Evolutionary conservation across 2,797 vertebrate species (phyloP).

Genomic region (Oreonectes daqikongensis): DNA sequence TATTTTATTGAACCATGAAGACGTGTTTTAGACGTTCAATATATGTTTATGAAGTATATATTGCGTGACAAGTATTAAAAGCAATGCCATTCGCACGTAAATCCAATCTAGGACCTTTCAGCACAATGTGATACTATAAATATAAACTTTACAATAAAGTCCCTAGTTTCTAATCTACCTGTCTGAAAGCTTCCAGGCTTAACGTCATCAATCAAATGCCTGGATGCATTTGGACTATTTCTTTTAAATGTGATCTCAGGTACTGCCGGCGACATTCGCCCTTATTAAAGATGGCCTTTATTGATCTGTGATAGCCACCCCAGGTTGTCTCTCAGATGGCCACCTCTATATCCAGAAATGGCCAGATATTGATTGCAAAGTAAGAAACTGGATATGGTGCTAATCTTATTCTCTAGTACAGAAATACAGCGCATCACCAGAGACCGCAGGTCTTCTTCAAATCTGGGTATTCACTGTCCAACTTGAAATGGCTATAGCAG

Average conservation of each 20-base stretch:
- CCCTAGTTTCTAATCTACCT: conserved; percentile 21
- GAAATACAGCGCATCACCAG: conserved; percentile 8
- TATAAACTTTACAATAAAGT: background rate
- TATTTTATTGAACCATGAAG: no score
- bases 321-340: conserved; percentile 48
- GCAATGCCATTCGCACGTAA: background rate
- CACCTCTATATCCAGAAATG: conserved; percentile 55
- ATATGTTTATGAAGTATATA: background rate
- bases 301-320: conserved; percentile 53
- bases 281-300: conserved; percentile 59
- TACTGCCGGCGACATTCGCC: conserved; percentile 47
- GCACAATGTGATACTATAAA: background rate
- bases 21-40: no score
- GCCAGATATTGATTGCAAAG: conserved; percentile 54
- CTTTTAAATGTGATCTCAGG: conserved; percentile 51
- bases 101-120: background rate
- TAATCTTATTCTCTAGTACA: conserved; percentile 3
- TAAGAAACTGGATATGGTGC: conserved; percentile 47
- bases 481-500: background rate
- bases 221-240: conserved; percentile 44
- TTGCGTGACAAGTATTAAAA: background rate
- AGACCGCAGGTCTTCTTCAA: conserved; percentile 11
- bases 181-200: conserved; percentile 22
- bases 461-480: conserved; percentile 5
- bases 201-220: conserved; percentile 40